Evolutionary conservation across 1,140 invertebrate genomes (phyloP), one percentile per base, ranked within the genome.

Genomic region (Bombus consobrinus): DNA sequence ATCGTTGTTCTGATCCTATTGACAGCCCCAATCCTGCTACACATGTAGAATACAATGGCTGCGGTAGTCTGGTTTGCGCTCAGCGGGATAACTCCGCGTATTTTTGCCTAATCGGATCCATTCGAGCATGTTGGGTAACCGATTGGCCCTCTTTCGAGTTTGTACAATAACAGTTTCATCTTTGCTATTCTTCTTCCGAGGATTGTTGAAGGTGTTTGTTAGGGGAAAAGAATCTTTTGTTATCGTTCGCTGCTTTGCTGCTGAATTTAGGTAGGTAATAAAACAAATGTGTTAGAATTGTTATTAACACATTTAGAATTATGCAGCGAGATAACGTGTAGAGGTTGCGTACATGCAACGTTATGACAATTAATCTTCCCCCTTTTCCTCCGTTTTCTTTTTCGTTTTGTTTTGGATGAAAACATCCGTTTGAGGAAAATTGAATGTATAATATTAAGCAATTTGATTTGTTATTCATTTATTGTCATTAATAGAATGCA

Each of bases 91-190:
- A 88, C 76, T 68, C 79, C 80, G 57, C 87, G 88, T 89, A 92
- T 93, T 93, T 93, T 87, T 80, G 69, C 66, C 89, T 94, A 94
- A 94, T 94, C 92, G 91, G 92, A 94, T 94, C 84, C 90, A 88
- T 91, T 89, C 74, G 83, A 89, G 76, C 69, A 86, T 73, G 82
- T 92, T 93, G 87, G 85, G 87, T 77, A 93, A 93, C 93, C 92
- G 92, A 90, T 83, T 87, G 86, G 88, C 86, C 66, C 32, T 71
- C 47, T 85, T 80, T 41, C 34, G 53, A 39, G 39, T 69, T 15
- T 25, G 9, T 22, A 41, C 71, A 74, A 47, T 47, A 39, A 28
- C 18, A 32, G 10, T 12, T 15, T n/a, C 34, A 4, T 25, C 39
- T 15, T 43, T 53, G n/a, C 8, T 47, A 15, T 74, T 34, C 32